phyloP scores from a whole-genome alignment of 1,140 invertebrate species.

The Orchestia grillus region DNA sequence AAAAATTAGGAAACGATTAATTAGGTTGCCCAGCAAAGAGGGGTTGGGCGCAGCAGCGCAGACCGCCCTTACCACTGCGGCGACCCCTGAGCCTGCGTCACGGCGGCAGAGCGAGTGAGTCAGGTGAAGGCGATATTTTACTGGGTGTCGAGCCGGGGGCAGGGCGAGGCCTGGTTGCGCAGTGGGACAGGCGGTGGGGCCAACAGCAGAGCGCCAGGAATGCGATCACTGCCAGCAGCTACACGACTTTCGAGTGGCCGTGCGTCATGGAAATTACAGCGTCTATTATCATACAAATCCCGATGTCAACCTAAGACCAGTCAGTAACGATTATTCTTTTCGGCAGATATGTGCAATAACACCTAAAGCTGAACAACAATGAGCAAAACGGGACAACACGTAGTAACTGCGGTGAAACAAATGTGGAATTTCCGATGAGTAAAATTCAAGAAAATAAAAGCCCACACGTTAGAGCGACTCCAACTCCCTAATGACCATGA shows the following conservation, averaged over 20 bases:
- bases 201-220: not conserved
- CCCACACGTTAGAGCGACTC: not conserved
- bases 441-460: not conserved
- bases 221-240: not conserved
- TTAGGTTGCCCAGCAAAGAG: not conserved
- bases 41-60: not conserved
- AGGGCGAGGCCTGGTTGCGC: not conserved
- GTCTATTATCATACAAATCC: not conserved
- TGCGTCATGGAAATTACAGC: not conserved
- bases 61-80: not conserved
- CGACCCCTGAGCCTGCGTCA: not conserved
- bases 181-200: conserved; percentile 7
- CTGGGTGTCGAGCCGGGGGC: not conserved
- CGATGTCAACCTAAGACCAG: not conserved
- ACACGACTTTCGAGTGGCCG: not conserved
- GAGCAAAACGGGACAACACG: not conserved
- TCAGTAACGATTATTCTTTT: not conserved
- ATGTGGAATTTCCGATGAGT: not conserved
- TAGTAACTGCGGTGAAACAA: not conserved
- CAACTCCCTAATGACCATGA: not conserved
- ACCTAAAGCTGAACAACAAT: not conserved
- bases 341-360: not conserved
- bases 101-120: not conserved
- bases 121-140: not conserved
- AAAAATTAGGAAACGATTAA: not conserved